These are phyloP conservation scores for Eristalis tenax DNA, from an alignment of 2,888 invertebrate species.

Conservation along the genomic window DNA sequence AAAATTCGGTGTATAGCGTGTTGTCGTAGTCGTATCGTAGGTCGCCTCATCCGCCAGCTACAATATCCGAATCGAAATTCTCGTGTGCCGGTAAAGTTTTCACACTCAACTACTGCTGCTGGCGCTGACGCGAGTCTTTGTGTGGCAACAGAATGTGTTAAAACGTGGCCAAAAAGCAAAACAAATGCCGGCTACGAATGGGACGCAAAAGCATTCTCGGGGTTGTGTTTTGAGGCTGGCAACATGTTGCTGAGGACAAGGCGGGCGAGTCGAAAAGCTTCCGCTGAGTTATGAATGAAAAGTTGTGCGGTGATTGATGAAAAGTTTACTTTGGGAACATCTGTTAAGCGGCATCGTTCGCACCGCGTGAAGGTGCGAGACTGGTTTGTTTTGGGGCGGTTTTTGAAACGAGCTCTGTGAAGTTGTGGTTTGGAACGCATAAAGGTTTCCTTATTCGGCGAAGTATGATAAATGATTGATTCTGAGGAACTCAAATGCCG, in stretches of 20 bases:
- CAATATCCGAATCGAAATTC: slow-evolving; percentile 31
- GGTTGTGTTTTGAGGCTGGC: slow-evolving; percentile 1
- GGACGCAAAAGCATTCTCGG: slow-evolving; percentile 6
- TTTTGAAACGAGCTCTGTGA: neutral
- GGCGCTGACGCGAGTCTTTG: slow-evolving; percentile 6
- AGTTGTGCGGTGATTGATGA: slow-evolving; percentile 22
- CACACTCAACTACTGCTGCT: neutral
- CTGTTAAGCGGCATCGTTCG: neutral
- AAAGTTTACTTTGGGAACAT: slow-evolving; percentile 14
- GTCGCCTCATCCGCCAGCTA: slow-evolving; percentile 40
- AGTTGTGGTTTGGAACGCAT: neutral
- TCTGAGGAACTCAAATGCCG: neutral
- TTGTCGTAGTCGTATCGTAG: slow-evolving; percentile 20
- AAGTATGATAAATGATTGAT: neutral
- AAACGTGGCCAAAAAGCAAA: slow-evolving; percentile 10
- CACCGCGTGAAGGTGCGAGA: neutral
- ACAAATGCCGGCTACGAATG: slow-evolving; percentile 37
- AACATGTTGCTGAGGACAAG: slow-evolving; percentile 54
- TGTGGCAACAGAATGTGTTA: slow-evolving; percentile 3
- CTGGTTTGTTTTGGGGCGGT: neutral
- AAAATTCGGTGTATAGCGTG: slow-evolving; percentile 45
- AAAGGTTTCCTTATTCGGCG: neutral
- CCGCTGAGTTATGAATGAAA: slow-evolving; percentile 59
- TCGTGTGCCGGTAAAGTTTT: slow-evolving; percentile 21
- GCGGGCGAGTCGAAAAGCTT: slow-evolving; percentile 39